phyloP scores from a whole-genome alignment of 2,797 vertebrate species.

The Mustela erminea region DNA sequence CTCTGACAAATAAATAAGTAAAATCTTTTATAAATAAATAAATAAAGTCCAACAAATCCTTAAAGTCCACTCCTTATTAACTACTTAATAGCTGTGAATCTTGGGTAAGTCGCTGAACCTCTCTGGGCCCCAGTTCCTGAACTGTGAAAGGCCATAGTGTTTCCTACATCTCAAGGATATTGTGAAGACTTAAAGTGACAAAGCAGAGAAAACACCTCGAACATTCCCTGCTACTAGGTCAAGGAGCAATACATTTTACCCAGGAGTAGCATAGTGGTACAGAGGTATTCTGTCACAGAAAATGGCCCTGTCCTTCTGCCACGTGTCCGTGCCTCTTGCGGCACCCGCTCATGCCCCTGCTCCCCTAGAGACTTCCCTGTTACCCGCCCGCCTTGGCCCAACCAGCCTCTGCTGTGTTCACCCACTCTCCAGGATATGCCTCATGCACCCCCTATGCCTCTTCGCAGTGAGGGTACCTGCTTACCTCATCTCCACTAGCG shows the following conservation, averaged over 20 bases:
- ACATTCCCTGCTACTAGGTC: background rate
- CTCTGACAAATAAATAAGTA: too few species aligned
- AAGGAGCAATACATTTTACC: background rate
- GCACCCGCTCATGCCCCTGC: background rate
- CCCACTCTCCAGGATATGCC: too few species aligned
- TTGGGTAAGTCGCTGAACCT: background rate
- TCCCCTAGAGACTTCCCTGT: background rate
- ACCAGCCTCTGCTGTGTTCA: background rate
- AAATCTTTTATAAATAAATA: too few species aligned
- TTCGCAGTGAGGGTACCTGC: background rate
- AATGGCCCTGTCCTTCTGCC: background rate
- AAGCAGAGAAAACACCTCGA: background rate
- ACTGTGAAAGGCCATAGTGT: background rate
- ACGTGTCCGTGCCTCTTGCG: background rate
- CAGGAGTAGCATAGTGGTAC: accelerated
- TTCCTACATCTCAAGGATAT: background rate
- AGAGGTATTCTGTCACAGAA: background rate
- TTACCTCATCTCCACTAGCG: background rate
- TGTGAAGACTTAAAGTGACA: background rate
- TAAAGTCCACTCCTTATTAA: background rate
- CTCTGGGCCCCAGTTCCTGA: background rate
- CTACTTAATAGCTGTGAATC: background rate
- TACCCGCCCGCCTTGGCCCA: background rate
- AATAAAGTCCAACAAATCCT: background rate
- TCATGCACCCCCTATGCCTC: background rate